Percentiles rank a stretch among this genome's conserved stretches.
Evolutionary conservation across 2,113 vertebrate genomes (phyloP).

Genomic region (Phalacrocorax pelagicus): DNA sequence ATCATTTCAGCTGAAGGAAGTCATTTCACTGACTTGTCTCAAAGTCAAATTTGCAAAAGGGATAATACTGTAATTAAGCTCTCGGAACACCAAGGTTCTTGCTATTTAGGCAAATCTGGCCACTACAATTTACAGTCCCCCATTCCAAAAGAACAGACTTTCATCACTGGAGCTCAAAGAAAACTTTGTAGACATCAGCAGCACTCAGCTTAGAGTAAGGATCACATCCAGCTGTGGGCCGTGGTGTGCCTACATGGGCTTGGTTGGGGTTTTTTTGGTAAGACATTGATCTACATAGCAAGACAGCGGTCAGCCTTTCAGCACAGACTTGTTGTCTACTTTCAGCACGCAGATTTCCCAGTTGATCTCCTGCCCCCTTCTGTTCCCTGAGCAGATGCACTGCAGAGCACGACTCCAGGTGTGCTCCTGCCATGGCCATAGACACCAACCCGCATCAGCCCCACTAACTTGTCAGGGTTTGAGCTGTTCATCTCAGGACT

Average conservation of each 20-base stretch:
- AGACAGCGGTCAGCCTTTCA: neutral
- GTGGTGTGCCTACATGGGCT: neutral
- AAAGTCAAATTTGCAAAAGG: slow-evolving; percentile 1
- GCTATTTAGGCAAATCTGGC: neutral
- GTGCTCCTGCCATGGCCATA: neutral
- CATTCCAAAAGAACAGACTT: neutral
- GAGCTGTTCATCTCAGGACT: neutral
- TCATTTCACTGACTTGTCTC: neutral
- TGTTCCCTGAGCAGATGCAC: neutral
- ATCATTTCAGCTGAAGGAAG: neutral
- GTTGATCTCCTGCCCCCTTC: neutral
- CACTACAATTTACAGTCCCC: neutral
- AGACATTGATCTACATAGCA: neutral
- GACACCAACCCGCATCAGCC: neutral
- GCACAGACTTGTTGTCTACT: neutral
- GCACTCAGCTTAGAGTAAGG: neutral
- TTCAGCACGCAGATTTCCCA: neutral
- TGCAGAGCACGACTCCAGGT: neutral
- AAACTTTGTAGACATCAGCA: neutral
- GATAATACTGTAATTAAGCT: slow-evolving; percentile 13
- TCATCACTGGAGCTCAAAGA: neutral
- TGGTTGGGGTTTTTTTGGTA: neutral
- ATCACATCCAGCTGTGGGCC: neutral
- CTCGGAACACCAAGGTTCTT: neutral
- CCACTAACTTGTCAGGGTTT: neutral